Base-by-base conservation (phyloP, 2,888 invertebrate genomes). In the Nymphalis c-album region DNA sequence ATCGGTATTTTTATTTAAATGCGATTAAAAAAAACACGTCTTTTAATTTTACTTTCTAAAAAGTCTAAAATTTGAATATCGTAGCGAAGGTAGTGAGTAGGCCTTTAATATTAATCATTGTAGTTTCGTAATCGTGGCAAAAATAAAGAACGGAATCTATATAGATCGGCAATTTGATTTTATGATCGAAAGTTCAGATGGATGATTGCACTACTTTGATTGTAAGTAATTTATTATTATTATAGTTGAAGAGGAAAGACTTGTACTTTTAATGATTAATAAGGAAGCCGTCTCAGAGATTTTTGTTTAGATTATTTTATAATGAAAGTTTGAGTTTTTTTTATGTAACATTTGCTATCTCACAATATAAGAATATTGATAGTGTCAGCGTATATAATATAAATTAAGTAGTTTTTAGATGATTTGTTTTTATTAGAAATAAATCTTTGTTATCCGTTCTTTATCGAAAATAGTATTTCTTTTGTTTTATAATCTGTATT, bases 131-230 rank as follows among this genome's bases (percentile, higher is more conserved):
- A 75, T 71, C 62, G 62, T 31, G 60, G 70, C 63, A 59, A 70
- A 71, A 75, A 73, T 73, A 75, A 74, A 71, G 68, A 70, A 53
- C 70, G 64, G 61, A 72, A 74, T 74, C 74, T 74, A 72, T 76
- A 74, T 70, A 69, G 71, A 68, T 71, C 71, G 68, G 71, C 65
- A 71, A 73, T 74, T 75, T 71, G 69, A 59, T 76, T 76, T 74
- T 74, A 75, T 69, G 74, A 73, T 76, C 68, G 74, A 75, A 75
- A 74, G 71, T 74, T 65, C 68, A 68, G 63, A 67, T 59, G 59
- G 64, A 64, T 59, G 62, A 64, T 69, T 65, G 53, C 66, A 47
- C 65, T 58, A 58, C 67, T 67, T 63, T 57, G 51, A 66, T 71
- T 69, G 31, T 60, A 58, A 62, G 57, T 67, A 71, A 63, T 69